Conservation (phyloP, 2,113 vertebrate genomes). For the Motacilla alba region DNA sequence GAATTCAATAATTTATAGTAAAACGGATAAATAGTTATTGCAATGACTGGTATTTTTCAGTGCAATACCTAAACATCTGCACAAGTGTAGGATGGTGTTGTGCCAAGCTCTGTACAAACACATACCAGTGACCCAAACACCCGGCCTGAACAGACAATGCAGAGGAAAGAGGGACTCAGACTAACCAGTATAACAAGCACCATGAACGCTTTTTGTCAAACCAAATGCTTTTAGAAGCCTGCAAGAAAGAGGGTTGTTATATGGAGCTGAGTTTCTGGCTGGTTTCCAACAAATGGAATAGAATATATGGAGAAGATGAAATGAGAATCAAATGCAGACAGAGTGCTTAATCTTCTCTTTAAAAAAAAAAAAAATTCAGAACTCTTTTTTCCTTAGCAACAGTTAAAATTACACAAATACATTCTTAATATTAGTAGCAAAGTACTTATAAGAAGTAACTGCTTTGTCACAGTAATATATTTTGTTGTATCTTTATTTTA, state of each 20-base stretch:
- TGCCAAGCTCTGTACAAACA: background rate
- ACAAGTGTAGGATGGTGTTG: background rate
- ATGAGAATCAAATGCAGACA: conserved; percentile 50
- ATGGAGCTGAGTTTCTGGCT: background rate
- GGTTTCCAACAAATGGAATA: conserved; percentile 5
- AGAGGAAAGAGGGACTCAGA: background rate
- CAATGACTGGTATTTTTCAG: background rate
- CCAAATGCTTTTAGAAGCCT: background rate
- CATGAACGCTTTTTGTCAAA: background rate
- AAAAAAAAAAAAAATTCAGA: background rate
- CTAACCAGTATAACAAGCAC: background rate
- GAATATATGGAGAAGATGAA: conserved; percentile 12
- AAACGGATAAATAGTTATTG: background rate
- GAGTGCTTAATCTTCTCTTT: background rate
- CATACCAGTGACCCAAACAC: background rate
- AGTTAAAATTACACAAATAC: conserved; percentile 28
- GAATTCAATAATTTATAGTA: background rate
- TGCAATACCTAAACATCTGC: background rate
- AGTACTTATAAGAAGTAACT: background rate
- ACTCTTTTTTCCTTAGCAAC: background rate
- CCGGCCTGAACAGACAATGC: background rate
- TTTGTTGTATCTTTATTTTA: background rate
- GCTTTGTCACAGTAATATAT: background rate
- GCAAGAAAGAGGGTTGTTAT: background rate
- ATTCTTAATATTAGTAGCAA: background rate